These are phyloP conservation scores for Taxidea taxus DNA, from an alignment of 2,113 vertebrate species.

Conservation along the genomic window DNA sequence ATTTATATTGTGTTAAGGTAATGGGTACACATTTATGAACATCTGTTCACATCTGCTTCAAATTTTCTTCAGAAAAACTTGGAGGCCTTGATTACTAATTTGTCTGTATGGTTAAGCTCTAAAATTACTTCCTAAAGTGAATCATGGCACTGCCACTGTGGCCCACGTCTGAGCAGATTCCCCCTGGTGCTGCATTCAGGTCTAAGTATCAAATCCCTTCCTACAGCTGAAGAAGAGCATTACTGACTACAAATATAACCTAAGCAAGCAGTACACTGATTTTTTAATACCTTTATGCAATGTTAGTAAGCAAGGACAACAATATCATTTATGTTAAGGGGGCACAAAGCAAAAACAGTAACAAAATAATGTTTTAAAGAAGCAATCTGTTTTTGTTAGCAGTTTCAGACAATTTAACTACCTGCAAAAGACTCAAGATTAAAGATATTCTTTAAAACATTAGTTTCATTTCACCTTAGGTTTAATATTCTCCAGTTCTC, in stretches of 20 bases:
- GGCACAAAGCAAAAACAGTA: background rate
- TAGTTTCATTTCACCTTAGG: slow-evolving; percentile 87
- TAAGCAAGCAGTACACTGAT: background rate
- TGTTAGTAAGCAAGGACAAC: background rate
- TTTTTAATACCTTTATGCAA: background rate
- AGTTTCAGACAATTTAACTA: slow-evolving; percentile 25
- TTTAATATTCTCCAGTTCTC: slow-evolving; percentile 97
- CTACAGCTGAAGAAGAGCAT: background rate
- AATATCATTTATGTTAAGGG: background rate
- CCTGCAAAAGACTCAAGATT: background rate
- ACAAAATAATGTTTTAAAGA: slow-evolving; percentile 10
- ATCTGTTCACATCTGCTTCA: background rate
- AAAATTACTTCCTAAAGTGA: background rate
- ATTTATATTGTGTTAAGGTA: background rate
- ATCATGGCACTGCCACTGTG: background rate
- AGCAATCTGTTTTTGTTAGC: background rate
- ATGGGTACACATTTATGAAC: background rate
- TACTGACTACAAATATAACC: background rate
- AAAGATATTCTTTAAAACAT: background rate
- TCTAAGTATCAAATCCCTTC: background rate
- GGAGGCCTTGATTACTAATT: background rate
- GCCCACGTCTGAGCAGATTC: background rate
- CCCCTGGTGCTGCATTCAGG: background rate
- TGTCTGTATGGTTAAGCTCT: background rate
- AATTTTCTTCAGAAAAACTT: slow-evolving; percentile 19